Evolutionary conservation across 2,888 invertebrate species (phyloP).

Genomic region (Archips xylosteana): DNA sequence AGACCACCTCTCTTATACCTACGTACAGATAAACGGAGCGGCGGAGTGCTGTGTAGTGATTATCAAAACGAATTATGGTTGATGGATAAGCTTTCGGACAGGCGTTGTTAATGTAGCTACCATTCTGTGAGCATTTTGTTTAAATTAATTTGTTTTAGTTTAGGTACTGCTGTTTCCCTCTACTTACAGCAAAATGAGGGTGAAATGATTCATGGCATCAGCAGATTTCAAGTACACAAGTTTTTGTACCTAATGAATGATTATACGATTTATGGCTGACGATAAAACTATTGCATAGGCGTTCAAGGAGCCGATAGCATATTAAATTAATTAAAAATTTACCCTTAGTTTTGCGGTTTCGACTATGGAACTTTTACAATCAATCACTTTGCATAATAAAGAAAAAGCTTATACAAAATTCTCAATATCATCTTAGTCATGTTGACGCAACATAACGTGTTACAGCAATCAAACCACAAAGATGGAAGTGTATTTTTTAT

Average conservation of each 20-base stretch:
- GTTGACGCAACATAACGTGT: conserved; percentile 3
- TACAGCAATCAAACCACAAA: conserved; percentile 16
- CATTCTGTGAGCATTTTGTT: conserved; percentile 32
- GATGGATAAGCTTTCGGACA: conserved; percentile 37
- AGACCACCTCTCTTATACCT: conserved; percentile 46
- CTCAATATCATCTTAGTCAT: background rate
- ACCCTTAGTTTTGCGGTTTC: too few species aligned
- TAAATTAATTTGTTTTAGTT: background rate
- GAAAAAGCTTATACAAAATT: background rate
- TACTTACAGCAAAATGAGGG: background rate
- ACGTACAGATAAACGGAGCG: conserved; percentile 11
- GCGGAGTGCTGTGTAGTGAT: conserved; percentile 20
- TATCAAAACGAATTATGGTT: conserved; percentile 33
- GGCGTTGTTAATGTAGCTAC: conserved; percentile 24
- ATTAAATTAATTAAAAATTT: too few species aligned
- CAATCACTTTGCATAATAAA: conserved; percentile 6
- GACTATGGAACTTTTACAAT: background rate
- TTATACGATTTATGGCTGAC: too few species aligned
- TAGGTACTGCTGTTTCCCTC: background rate
- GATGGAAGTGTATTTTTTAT: conserved; percentile 20
- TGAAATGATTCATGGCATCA: background rate
- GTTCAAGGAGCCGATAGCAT: background rate
- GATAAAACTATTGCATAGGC: background rate
- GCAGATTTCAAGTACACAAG: too few species aligned
- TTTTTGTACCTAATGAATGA: too few species aligned